Evolutionary conservation across 2,797 vertebrate genomes (phyloP), one percentile per base, ranked within the genome.

Genomic region (Pangasius mekongensis): DNA sequence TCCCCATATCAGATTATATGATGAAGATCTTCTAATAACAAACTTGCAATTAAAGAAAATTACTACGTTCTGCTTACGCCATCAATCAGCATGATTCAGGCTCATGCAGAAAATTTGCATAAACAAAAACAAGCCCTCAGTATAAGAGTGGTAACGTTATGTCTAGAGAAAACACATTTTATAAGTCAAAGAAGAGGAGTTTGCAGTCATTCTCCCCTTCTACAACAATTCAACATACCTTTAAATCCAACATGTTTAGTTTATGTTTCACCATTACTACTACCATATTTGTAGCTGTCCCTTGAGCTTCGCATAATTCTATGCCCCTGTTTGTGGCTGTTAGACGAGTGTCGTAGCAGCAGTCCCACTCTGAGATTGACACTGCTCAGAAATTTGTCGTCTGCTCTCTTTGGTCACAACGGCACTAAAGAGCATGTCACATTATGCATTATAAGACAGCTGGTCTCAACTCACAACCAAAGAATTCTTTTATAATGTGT

Each of bases 31-130:
- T 64, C 24, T 4, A 43, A 83, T 39, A 64, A 83, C 18, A 62
- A 7, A 43, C 11, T 36, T n/a, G 81, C 27, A 8, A 64, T 83
- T 64, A 83, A 83, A 64, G 80, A n/a, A n/a, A 83, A 83, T 83
- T 9, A 58, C 73, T 22, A 30, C 3, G 74, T 54, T 77, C 54
- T 47, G 58, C 58, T 62, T 64, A 83, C 14, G 13, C 22, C 5
- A 33, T 83, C 39, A 83, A 43, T 82, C 80, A 62, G 56, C 33
- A 39, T 60, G 78, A 39, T 24, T 60, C 33, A 81, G 54, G 3
- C 22, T 80, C 54, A 3, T 39, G 78, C 56, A 39, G 33, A n/a
- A 76, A 56, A 80, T 10, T 56, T 33, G 30, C 16, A 10, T 33
- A 33, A 80, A 80, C 52, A 56, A 52, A 58, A 56, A 80, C 52